These are phyloP conservation scores for Eumaeus atala DNA, from an alignment of 1,140 invertebrate species.

Conservation along the genomic window DNA sequence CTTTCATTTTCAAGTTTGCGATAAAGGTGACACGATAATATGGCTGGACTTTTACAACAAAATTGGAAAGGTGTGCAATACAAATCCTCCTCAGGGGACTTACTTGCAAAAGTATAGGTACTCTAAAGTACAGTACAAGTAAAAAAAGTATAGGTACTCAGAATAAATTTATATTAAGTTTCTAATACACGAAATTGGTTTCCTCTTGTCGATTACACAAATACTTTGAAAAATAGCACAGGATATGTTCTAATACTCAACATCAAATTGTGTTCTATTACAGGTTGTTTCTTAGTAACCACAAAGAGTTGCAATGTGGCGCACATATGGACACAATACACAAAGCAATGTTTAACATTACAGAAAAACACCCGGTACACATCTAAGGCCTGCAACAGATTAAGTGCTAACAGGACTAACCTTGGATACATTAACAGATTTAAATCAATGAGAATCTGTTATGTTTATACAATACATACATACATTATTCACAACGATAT, in stretches of 20 bases:
- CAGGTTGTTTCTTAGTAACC: slow-evolving; percentile 20
- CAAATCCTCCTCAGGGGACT: too few relatives aligned
- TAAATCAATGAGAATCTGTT: slow-evolving; percentile 11
- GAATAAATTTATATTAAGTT: too few relatives aligned
- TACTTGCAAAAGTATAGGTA: too few relatives aligned
- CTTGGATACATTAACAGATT: slow-evolving; percentile 7
- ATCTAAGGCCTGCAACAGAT: slow-evolving; percentile 7
- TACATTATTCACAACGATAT: background rate
- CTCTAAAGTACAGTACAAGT: too few relatives aligned
- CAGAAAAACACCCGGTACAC: slow-evolving; percentile 11
- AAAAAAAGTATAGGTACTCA: too few relatives aligned
- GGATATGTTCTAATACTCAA: background rate
- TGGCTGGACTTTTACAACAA: too few relatives aligned
- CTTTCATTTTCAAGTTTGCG: too few relatives aligned
- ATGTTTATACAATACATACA: slow-evolving; percentile 3
- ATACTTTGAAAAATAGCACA: too few relatives aligned
- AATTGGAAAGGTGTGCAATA: too few relatives aligned
- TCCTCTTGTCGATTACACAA: too few relatives aligned
- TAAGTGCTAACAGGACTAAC: slow-evolving; percentile 8
- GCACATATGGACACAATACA: slow-evolving; percentile 41
- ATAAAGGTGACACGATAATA: too few relatives aligned
- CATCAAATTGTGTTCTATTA: background rate
- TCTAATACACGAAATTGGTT: too few relatives aligned
- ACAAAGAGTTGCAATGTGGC: slow-evolving; percentile 47
- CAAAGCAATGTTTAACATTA: slow-evolving; percentile 34